phyloP scores from a whole-genome alignment of 2,113 vertebrate genomes.

The Brevimyrus niger region DNA sequence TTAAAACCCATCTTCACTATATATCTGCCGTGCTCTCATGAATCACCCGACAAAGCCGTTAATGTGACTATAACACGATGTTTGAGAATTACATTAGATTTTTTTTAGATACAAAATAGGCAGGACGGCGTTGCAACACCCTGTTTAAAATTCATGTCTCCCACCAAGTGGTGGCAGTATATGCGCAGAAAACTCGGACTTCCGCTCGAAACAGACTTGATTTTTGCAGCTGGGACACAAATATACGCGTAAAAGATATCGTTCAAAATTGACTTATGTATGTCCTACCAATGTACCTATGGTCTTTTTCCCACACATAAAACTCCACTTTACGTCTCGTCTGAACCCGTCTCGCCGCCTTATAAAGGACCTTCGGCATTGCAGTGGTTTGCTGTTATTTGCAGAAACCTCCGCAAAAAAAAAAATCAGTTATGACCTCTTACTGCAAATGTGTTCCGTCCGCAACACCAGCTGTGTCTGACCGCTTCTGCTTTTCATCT shows the following conservation, averaged over 20 bases:
- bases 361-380: background rate
- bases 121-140: background rate
- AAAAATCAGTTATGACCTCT: slow-evolving; percentile 16
- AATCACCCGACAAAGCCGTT: background rate
- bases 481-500: background rate
- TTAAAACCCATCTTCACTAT: background rate
- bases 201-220: background rate
- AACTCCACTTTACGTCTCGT: background rate
- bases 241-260: background rate
- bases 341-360: background rate
- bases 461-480: background rate
- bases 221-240: background rate
- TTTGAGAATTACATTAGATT: background rate
- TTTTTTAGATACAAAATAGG: background rate
- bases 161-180: background rate
- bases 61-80: background rate
- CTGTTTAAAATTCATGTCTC: background rate
- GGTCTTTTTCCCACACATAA: background rate
- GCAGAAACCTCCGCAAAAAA: slow-evolving; percentile 24
- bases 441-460: background rate
- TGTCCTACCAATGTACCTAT: background rate
- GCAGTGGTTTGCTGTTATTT: background rate
- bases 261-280: background rate
- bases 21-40: background rate
- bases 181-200: background rate